A percentile compares a stretch with the other conserved stretches of the same genome.
phyloP scores from a whole-genome alignment of 2,888 invertebrate species.

The Spilarctia lutea region DNA sequence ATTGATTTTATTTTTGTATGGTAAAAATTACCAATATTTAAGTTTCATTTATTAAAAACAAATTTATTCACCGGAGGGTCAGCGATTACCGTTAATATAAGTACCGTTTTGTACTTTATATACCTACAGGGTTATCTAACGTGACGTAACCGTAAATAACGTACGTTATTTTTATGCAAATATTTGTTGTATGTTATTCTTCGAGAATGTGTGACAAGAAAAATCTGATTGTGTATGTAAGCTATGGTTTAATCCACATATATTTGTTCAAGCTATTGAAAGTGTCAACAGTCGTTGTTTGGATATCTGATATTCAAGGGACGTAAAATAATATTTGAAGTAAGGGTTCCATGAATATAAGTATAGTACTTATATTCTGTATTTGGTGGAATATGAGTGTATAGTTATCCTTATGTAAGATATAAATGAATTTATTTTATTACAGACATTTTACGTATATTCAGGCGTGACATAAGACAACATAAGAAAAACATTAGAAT shows the following conservation, averaged over 20 bases:
- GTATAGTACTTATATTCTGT: not conserved
- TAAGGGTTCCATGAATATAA: not conserved
- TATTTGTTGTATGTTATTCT: not conserved
- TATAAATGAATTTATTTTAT: not conserved
- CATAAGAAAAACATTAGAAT: not conserved
- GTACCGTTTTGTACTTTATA: no score
- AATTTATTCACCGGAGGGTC: no score
- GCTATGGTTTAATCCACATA: not conserved
- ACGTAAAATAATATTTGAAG: conserved; percentile 7
- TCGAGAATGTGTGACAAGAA: not conserved
- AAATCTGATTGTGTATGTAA: conserved; percentile 2
- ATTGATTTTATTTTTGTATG: no score
- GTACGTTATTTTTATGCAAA: not conserved
- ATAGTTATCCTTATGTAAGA: not conserved
- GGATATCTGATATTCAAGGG: not conserved
- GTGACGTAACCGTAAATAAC: no score
- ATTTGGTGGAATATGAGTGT: not conserved
- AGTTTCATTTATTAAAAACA: no score
- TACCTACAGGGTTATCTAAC: no score
- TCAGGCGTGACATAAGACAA: no score
- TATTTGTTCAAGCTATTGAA: conserved; percentile 23
- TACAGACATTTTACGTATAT: no score
- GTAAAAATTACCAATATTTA: no score
- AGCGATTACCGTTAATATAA: no score
- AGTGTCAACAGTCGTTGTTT: conserved; percentile 11